A percentile compares a stretch with the other conserved stretches of the same genome.
phyloP scores from a whole-genome alignment of 2,888 invertebrate genomes.

The Temnothorax rugatulus region DNA sequence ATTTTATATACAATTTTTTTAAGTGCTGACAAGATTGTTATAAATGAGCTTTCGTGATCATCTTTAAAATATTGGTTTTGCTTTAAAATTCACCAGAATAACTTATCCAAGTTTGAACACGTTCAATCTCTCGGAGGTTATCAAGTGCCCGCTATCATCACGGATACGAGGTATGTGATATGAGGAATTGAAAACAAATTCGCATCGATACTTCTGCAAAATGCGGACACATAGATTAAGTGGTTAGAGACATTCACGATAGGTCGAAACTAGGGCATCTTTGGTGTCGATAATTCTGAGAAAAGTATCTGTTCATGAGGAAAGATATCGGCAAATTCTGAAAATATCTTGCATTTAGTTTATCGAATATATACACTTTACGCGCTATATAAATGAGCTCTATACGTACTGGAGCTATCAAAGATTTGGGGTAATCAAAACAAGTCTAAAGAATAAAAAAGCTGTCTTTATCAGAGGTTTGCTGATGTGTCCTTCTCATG shows the following conservation, averaged over 20 bases:
- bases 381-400: not conserved
- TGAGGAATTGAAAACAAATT: constrained; percentile 8
- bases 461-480: too few species aligned
- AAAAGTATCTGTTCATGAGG: not conserved
- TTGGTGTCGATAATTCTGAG: constrained; percentile 1
- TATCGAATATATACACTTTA: not conserved
- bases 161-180: constrained; percentile 17
- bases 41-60: too few species aligned
- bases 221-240: constrained; percentile 14
- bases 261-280: constrained; percentile 18
- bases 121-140: constrained; percentile 33
- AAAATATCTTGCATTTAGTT: not conserved
- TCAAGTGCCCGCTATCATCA: constrained; percentile 4
- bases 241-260: not conserved
- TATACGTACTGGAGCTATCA: too few species aligned
- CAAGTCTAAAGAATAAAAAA: too few species aligned
- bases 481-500: too few species aligned
- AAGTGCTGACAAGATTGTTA: not conserved
- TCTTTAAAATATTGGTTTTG: not conserved
- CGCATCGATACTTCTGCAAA: constrained; percentile 6
- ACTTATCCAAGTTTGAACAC: constrained; percentile 13
- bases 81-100: not conserved
- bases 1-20: not conserved
- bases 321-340: not conserved
- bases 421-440: too few species aligned